Conservation (phyloP, 2,888 invertebrate genomes). For the Pandemis corylana region DNA sequence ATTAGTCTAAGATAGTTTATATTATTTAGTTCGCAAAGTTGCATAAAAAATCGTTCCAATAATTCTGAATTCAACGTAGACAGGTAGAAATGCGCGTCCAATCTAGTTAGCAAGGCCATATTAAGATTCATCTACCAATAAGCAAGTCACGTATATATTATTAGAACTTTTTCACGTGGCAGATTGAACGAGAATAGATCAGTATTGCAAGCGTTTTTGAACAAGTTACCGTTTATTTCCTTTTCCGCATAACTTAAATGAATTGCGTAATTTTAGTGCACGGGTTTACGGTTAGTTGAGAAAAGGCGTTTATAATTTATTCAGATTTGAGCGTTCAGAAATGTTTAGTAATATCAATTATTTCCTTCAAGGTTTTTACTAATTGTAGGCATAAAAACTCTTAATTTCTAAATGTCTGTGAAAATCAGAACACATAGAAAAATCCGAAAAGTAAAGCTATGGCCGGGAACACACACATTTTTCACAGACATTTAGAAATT, state of each 20-base stretch:
- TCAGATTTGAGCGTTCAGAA: not conserved
- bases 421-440: no score
- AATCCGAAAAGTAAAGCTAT: no score
- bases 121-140: not conserved
- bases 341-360: not conserved
- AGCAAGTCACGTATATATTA: slow-evolving; percentile 19
- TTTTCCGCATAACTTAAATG: slow-evolving; percentile 18
- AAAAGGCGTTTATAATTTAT: slow-evolving; percentile 6
- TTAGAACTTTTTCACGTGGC: slow-evolving; percentile 1
- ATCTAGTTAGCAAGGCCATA: not conserved
- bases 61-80: not conserved
- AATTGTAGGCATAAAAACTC: no score
- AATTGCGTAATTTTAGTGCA: slow-evolving; percentile 7
- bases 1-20: no score
- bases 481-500: no score
- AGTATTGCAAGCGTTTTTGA: not conserved
- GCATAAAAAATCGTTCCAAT: not conserved
- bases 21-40: no score
- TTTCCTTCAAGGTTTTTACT: not conserved
- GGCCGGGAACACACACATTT: no score
- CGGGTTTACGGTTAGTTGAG: slow-evolving; percentile 3
- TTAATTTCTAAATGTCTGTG: no score
- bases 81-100: not conserved
- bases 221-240: not conserved
- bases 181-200: not conserved